Percentiles rank a stretch among this genome's conserved stretches.
Conservation (phyloP, 2,797 vertebrate genomes). For the Crotalus adamanteus region DNA sequence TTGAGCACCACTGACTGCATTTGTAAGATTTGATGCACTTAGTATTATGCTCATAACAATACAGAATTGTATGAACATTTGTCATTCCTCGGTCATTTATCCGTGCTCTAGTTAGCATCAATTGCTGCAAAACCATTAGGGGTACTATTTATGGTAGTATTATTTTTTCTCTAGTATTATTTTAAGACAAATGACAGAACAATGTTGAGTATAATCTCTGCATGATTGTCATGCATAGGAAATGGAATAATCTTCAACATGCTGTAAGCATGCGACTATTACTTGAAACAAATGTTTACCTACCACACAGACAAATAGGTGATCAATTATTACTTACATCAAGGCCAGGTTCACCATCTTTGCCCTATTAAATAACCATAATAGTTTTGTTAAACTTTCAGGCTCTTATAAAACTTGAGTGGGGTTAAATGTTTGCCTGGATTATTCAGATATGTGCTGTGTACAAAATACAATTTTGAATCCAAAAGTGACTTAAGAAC, state of each 20-base stretch:
- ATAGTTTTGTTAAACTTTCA: constrained; percentile 59
- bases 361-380: constrained; percentile 84
- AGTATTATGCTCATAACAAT: not conserved
- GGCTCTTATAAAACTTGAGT: not conserved
- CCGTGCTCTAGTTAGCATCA: not conserved
- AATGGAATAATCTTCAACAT: constrained; percentile 20
- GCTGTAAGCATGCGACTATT: constrained; percentile 20
- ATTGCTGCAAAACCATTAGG: constrained; percentile 18
- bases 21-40: not conserved
- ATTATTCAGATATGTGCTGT: constrained; percentile 24
- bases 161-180: not conserved
- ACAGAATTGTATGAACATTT: not conserved
- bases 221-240: constrained; percentile 39
- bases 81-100: not conserved
- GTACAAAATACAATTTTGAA: not conserved
- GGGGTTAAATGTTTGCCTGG: not conserved
- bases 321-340: constrained; percentile 85
- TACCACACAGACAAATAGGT: constrained; percentile 45
- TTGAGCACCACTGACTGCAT: constrained; percentile 4
- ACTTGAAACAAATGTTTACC: constrained; percentile 37
- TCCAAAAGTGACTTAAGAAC: not conserved
- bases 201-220: constrained; percentile 38
- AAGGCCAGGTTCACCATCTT: constrained; percentile 92
- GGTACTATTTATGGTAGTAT: not conserved
- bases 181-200: constrained; percentile 18